These are phyloP conservation scores for Dendroctonus valens DNA, from an alignment of 1,140 invertebrate genomes.

Conservation along the genomic window DNA sequence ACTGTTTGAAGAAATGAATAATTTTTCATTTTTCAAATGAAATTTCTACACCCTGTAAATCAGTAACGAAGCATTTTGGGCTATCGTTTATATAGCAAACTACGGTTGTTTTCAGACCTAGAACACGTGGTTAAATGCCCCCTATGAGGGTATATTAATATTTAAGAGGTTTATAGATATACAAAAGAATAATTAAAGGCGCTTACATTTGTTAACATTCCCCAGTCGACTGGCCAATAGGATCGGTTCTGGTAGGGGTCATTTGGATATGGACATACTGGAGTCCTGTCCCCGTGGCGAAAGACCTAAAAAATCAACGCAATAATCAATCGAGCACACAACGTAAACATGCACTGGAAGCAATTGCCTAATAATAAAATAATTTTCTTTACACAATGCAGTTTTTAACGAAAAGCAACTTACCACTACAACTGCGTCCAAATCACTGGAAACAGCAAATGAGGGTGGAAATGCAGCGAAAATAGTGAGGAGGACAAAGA, in stretches of 20 bases:
- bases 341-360: background rate
- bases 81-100: no score
- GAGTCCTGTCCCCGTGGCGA: constrained; percentile 82
- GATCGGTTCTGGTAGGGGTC: constrained; percentile 71
- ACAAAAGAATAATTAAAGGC: background rate
- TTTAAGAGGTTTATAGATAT: no score
- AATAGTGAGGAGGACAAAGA: no score
- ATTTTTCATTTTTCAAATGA: no score
- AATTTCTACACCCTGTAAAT: no score
- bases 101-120: no score
- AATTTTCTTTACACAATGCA: background rate
- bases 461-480: background rate
- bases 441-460: background rate
- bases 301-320: constrained; percentile 45
- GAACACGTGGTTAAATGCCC: no score
- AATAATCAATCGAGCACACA: no score
- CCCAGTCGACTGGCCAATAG: constrained; percentile 74
- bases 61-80: no score
- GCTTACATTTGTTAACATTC: constrained; percentile 76
- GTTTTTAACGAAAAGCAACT: background rate
- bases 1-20: no score
- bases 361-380: background rate
- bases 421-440: constrained; percentile 23
- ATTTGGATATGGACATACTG: constrained; percentile 69
- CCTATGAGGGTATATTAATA: no score